phyloP scores from a whole-genome alignment of 2,113 vertebrate genomes.

The Propithecus coquereli region DNA sequence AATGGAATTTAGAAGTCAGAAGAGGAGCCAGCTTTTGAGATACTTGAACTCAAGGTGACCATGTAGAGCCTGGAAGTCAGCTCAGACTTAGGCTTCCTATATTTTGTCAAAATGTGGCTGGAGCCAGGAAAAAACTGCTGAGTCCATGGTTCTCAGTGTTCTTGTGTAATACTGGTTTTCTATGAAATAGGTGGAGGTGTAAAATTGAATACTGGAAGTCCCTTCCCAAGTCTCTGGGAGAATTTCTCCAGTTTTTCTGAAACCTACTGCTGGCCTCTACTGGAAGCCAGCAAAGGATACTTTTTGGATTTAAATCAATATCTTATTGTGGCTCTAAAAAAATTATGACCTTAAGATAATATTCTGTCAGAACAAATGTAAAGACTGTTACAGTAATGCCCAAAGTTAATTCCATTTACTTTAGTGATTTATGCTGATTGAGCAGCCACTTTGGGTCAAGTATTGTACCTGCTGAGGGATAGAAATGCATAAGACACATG shows the following conservation, averaged over 20 bases:
- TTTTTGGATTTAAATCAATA: background rate
- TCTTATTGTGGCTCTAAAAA: background rate
- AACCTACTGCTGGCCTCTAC: background rate
- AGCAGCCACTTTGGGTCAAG: background rate
- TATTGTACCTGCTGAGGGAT: background rate
- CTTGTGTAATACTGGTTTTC: background rate
- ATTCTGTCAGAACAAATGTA: background rate
- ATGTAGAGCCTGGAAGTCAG: background rate
- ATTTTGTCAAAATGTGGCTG: background rate
- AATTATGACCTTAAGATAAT: background rate
- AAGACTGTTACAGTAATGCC: background rate
- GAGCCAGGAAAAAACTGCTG: background rate
- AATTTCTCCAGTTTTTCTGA: background rate
- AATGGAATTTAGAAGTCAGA: background rate
- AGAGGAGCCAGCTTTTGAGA: conserved; percentile 1
- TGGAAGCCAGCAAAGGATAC: background rate
- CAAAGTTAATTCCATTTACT: background rate
- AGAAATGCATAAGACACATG: background rate
- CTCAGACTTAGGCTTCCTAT: background rate
- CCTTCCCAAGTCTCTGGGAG: background rate
- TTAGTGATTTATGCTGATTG: background rate
- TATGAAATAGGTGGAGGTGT: background rate
- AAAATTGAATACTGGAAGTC: background rate
- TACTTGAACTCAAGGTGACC: background rate
- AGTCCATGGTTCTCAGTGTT: background rate